Conservation (phyloP, 2,888 invertebrate species). For the Nebria brevicollis region DNA sequence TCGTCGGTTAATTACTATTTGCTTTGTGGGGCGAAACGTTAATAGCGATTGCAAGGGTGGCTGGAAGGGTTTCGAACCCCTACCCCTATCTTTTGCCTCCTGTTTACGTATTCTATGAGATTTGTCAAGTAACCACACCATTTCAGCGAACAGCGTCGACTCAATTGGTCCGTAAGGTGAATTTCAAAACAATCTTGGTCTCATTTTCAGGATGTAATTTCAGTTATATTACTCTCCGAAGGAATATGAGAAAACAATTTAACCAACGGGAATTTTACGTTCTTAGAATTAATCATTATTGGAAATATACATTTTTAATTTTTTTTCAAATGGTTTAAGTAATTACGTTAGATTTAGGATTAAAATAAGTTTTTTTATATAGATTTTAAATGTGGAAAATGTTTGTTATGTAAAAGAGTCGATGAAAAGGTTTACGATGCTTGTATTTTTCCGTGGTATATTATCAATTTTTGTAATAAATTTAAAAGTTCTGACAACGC, state of each 20-base stretch:
- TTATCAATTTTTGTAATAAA: background rate
- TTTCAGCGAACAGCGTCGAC: background rate
- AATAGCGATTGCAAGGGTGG: slow-evolving; percentile 15
- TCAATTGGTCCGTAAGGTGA: background rate
- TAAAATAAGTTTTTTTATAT: no score
- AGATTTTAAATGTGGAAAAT: no score
- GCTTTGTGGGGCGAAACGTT: slow-evolving; percentile 29
- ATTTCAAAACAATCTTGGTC: slow-evolving; percentile 1
- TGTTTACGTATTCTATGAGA: background rate
- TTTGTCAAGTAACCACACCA: slow-evolving; percentile 1
- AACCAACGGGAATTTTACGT: no score
- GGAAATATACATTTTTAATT: no score
- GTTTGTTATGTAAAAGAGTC: no score
- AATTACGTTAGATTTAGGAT: no score
- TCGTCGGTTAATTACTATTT: slow-evolving; percentile 35
- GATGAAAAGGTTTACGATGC: no score
- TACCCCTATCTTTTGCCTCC: background rate
- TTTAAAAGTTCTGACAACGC: background rate
- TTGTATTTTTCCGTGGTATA: background rate
- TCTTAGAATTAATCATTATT: no score
- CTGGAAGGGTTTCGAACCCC: background rate
- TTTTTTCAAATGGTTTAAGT: no score
- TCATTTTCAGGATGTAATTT: background rate
- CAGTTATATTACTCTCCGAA: background rate
- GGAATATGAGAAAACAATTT: background rate